Base-by-base conservation (phyloP, 1,140 invertebrate genomes). In the Linepithema humile region DNA sequence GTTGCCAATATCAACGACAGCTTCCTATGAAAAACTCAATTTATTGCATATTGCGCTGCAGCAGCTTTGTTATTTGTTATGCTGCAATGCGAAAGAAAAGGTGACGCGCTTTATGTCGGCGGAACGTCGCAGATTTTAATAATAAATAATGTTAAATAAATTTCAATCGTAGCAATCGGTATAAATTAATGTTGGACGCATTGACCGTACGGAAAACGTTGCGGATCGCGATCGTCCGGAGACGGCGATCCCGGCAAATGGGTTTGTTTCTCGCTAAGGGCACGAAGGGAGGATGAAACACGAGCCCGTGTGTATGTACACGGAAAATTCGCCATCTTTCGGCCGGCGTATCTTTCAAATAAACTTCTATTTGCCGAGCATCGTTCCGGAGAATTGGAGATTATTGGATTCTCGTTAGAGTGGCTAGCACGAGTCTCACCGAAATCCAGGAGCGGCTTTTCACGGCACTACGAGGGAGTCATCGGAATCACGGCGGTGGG, bases 391-490 rank as follows among this genome's bases (percentile, higher is more conserved):
- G 88, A 91, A 92, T 92, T 91, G 91, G 83, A 89, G 90, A 92
- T 92, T 92, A 92, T 92, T 92, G 91, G 91, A 92, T 92, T 92
- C 90, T 92, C 91, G 90, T 92, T 92, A 92, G 91, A 86, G 77
- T 83, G 88, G 64, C 57, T 70, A 73, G 84, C 84, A 65, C 65
- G 75, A 75, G 78, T 83, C 86, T 83, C 67, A 78, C 55, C 77
- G 62, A 89, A 90, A 90, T 85, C 88, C 84, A 72, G 40, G 75
- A 83, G 72, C 83, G 86, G 85, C 75, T 82, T 86, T 88, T 82
- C 53, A 59, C 84, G 64, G 57, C 7, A 70, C 57, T 65, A 67
- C 70, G 72, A 83, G 26, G 59, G 40, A 64, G 20, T 23, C 35
- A n/a, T 70, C 29, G 45, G 59, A 38, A 77, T 62, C 77, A 65